phyloP scores from a whole-genome alignment of 2,113 vertebrate species.

The Theristicus caerulescens region DNA sequence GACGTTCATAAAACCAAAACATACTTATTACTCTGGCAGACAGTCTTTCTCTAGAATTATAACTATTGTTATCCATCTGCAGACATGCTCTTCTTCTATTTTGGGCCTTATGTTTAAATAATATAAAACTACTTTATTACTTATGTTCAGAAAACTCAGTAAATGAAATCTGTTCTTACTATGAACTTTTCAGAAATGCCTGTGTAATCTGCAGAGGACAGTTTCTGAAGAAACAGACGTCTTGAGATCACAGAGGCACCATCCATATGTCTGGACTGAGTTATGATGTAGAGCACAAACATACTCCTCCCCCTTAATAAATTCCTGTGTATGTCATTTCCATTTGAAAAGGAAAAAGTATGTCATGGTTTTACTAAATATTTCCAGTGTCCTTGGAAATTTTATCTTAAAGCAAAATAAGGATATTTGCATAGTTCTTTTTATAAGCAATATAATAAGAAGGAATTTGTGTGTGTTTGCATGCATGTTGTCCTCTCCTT shows the following conservation, averaged over 20 bases:
- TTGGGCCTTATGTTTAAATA: neutral
- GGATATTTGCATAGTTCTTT: neutral
- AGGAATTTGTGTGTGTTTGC: neutral
- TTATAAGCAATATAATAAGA: constrained; percentile 23
- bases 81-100: neutral
- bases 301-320: neutral
- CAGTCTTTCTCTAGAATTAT: neutral
- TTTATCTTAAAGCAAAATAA: constrained; percentile 30
- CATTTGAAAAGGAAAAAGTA: constrained; percentile 17
- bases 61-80: neutral
- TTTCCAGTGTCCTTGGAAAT: constrained; percentile 24
- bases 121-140: neutral
- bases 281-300: neutral
- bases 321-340: neutral
- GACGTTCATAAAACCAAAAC: neutral
- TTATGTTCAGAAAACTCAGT: neutral
- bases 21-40: neutral
- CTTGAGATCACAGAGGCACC: neutral
- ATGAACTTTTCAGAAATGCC: neutral
- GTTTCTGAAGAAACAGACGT: neutral
- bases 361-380: constrained; percentile 6
- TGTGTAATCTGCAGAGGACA: neutral
- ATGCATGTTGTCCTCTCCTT: neutral
- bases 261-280: neutral
- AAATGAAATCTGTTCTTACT: neutral